Evolutionary conservation across 2,888 invertebrate species (phyloP).

Genomic region (Metallyticus violacea): DNA sequence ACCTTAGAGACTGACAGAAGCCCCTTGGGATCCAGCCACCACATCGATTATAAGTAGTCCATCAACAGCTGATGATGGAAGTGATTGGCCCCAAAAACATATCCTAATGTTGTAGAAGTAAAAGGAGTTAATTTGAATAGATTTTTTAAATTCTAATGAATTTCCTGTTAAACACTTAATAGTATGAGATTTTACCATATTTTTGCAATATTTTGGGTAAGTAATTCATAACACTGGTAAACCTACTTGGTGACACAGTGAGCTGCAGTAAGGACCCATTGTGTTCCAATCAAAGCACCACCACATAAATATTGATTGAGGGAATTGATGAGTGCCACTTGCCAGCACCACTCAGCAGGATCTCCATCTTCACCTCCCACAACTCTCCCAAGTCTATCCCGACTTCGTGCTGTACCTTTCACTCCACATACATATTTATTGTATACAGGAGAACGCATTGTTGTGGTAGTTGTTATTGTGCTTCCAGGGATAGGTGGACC

Average conservation of each 20-base stretch:
- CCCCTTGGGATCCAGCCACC: too few relatives aligned
- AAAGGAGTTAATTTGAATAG: too few relatives aligned
- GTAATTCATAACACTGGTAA: too few relatives aligned
- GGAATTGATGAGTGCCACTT: conserved; percentile 89
- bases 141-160: too few relatives aligned
- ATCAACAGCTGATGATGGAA: too few relatives aligned
- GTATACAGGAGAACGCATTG: conserved; percentile 68
- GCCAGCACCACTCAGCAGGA: conserved; percentile 95
- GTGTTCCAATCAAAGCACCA: conserved; percentile 88
- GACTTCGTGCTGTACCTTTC: conserved; percentile 67
- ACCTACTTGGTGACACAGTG: conserved; percentile 91
- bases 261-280: conserved; percentile 92
- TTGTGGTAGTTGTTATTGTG: conserved; percentile 53
- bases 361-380: conserved; percentile 90
- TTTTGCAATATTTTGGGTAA: too few relatives aligned
- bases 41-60: too few relatives aligned
- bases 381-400: conserved; percentile 54
- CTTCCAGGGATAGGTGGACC: neutral
- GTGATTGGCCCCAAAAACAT: too few relatives aligned
- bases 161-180: too few relatives aligned
- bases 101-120: too few relatives aligned
- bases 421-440: conserved; percentile 92
- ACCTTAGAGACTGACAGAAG: too few relatives aligned
- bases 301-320: conserved; percentile 92
- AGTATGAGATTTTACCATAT: too few relatives aligned